Evolutionary conservation across 2,888 invertebrate genomes (phyloP).

Genomic region (Platypus cylindrus): DNA sequence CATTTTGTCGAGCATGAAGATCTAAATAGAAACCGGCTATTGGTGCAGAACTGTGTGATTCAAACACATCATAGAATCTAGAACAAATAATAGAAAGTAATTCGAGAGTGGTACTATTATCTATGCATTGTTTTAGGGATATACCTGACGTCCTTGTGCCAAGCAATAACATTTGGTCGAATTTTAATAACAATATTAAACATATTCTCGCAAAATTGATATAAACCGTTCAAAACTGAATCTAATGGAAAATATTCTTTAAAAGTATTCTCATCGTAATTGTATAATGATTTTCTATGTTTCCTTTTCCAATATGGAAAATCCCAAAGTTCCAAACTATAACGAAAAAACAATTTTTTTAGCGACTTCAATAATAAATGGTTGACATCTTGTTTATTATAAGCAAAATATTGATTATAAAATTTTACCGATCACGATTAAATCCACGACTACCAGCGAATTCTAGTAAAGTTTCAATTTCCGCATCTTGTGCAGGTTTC

Average conservation of each 20-base stretch:
- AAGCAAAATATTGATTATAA: not conserved
- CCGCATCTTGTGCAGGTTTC: constrained; percentile 60
- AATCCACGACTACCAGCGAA: constrained; percentile 68
- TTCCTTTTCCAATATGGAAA: constrained; percentile 77
- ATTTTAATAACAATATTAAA: constrained; percentile 69
- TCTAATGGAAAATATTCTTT: constrained; percentile 74
- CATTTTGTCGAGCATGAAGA: constrained; percentile 56
- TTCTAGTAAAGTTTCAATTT: constrained; percentile 55
- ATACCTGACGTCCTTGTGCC: constrained; percentile 68
- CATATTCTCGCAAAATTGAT: constrained; percentile 59
- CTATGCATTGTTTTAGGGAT: no score
- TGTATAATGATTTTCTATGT: constrained; percentile 50
- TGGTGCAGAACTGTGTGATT: constrained; percentile 49
- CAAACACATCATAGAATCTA: constrained; percentile 65
- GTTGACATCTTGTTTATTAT: no score
- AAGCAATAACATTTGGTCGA: constrained; percentile 51
- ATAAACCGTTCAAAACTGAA: constrained; percentile 65
- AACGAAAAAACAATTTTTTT: constrained; percentile 5
- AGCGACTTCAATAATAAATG: no score
- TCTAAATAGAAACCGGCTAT: constrained; percentile 80
- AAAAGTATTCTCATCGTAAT: constrained; percentile 55
- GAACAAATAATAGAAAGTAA: no score
- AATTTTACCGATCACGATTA: constrained; percentile 31
- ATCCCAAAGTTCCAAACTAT: constrained; percentile 65
- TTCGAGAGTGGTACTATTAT: not conserved